Base-by-base conservation (phyloP, 1,140 invertebrate genomes). In the Zeugodacus cucurbitae region DNA sequence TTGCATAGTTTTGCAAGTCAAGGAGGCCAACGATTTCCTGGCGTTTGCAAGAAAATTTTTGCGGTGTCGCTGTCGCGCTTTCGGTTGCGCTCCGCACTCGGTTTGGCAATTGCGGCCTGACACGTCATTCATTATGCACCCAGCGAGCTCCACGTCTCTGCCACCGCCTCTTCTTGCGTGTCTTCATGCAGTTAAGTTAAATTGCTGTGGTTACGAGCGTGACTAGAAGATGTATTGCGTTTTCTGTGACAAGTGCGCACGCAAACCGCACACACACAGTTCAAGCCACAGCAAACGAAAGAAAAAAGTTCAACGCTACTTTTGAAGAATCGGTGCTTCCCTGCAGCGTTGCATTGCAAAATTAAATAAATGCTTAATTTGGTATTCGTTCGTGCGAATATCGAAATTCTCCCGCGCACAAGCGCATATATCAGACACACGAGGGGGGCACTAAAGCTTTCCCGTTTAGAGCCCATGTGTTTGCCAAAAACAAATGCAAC, bases 71-170 rank as follows among this genome's bases (percentile, higher is more conserved):
- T 70, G 67, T 32, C 20, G 67, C 67, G 5, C 34, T 70, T 17
- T 37, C 32, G 34, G 29, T 20, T 74, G 32, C 67, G 8, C 32
- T 74, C 17, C 67, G 32, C 67, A 41, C 32, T 74, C 4, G 6
- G 34, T 41, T 74, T 74, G 67, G 67, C 34, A 74, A 74, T 74
- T 74, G 32, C 41, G 34, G 67, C 8, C 34, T 41, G 67, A 74
- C 67, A 74, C 67, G 67, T 74, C 67, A 74, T 74, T 74, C 67
- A 74, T 74, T 74, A 74, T 74, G 34, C 34, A 22, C 7, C n/a
- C 10, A 14, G 67, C 34, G 67, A 37, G 20, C 29, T 8, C 64
- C 34, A 0, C 26, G 10, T n/a, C n/a, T n/a, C n/a, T n/a, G n/a
- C n/a, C n/a, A n/a, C n/a, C n/a, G n/a, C n/a, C n/a, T 20, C 64